Evolutionary conservation across 2,113 vertebrate species (phyloP).

Genomic region (Scomber japonicus): DNA sequence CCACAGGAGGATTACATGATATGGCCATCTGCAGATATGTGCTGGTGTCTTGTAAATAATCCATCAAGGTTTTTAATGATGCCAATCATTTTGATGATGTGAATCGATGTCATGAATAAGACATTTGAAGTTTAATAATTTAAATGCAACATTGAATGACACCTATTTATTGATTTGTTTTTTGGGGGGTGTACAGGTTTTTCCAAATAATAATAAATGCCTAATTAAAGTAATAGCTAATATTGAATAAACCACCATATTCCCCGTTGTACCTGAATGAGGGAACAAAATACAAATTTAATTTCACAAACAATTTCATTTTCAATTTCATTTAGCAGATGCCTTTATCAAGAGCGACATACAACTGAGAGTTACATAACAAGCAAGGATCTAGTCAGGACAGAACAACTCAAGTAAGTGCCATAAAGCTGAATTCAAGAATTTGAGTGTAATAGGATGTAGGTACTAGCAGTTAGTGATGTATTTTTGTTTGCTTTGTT

Average conservation of each 20-base stretch:
- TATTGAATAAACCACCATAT: background rate
- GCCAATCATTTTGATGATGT: conserved; percentile 45
- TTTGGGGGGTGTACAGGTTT: background rate
- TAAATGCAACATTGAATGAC: conserved; percentile 30
- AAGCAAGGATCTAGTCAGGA: too few relatives aligned
- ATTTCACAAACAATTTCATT: background rate
- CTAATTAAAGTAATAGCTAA: background rate
- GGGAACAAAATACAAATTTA: background rate
- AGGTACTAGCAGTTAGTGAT: too few relatives aligned
- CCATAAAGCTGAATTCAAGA: too few relatives aligned
- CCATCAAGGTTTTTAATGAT: conserved; percentile 56
- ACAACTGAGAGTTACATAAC: too few relatives aligned
- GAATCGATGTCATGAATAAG: conserved; percentile 42
- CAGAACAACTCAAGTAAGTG: too few relatives aligned
- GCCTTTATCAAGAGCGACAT: too few relatives aligned
- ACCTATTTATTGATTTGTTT: conserved; percentile 23
- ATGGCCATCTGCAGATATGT: conserved; percentile 44
- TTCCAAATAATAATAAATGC: background rate
- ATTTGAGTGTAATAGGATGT: too few relatives aligned
- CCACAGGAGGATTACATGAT: conserved; percentile 17
- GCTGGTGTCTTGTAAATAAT: conserved; percentile 38
- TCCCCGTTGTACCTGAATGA: background rate
- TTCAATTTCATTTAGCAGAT: too few relatives aligned
- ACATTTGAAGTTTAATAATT: background rate
- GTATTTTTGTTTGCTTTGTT: too few relatives aligned